phyloP scores from a whole-genome alignment of 2,113 vertebrate species.

The Dunckerocampus dactyliophorus region DNA sequence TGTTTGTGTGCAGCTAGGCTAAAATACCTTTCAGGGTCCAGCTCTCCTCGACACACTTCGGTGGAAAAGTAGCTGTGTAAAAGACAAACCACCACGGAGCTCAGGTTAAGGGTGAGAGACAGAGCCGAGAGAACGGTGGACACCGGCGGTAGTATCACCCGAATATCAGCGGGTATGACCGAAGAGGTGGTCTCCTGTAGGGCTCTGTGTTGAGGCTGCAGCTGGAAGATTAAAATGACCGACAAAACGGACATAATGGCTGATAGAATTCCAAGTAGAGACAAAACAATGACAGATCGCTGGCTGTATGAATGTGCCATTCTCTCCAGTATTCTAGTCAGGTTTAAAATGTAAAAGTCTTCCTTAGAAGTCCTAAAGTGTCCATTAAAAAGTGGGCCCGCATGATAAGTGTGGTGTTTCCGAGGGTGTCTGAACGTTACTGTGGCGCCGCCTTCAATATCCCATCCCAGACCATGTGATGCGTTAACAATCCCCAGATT shows the following conservation, averaged over 20 bases:
- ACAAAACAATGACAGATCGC: conserved; percentile 75
- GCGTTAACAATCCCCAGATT: conserved; percentile 68
- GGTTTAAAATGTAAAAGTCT: background rate
- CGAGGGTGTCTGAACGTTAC: background rate
- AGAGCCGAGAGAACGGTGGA: conserved; percentile 79
- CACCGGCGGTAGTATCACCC: conserved; percentile 71
- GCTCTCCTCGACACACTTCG: conserved; percentile 76
- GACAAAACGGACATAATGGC: conserved; percentile 81
- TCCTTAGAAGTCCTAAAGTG: conserved; percentile 1
- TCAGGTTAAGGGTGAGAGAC: conserved; percentile 79
- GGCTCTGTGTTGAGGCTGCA: conserved; percentile 68
- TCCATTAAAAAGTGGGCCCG: background rate
- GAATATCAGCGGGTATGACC: conserved; percentile 51
- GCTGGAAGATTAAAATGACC: conserved; percentile 82
- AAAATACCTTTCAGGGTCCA: conserved; percentile 75
- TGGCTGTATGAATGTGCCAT: conserved; percentile 65
- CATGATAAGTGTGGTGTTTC: conserved; percentile 8
- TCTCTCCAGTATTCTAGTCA: background rate
- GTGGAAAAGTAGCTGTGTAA: conserved; percentile 81
- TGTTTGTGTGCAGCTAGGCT: background rate
- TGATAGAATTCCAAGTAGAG: conserved; percentile 77
- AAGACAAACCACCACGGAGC: conserved; percentile 78
- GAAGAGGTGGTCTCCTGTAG: conserved; percentile 47
- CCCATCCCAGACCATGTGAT: conserved; percentile 64
- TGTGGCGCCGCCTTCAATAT: background rate